These are phyloP conservation scores for Drosophila trapezifrons DNA, from an alignment of 1,140 invertebrate genomes.

Conservation along the genomic window DNA sequence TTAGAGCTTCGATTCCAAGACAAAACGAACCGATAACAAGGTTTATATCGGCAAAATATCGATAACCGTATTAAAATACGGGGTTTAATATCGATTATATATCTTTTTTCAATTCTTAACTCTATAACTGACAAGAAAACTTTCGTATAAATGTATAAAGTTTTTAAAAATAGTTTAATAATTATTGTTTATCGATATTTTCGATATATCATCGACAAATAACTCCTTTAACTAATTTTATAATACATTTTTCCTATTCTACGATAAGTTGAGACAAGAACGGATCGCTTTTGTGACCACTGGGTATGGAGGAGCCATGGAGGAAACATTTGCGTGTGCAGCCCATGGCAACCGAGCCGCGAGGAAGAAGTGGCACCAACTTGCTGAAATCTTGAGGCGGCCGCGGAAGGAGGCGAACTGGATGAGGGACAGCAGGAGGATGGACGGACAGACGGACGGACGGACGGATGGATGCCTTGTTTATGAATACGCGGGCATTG, in stretches of 20 bases:
- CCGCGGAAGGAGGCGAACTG: constrained; percentile 23
- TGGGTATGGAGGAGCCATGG: constrained; percentile 6
- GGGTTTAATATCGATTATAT: too few species aligned
- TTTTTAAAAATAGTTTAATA: not conserved
- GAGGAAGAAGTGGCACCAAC: constrained; percentile 55
- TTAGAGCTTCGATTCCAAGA: not conserved
- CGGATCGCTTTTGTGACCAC: not conserved
- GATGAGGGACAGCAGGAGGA: constrained; percentile 29
- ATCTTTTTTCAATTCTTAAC: too few species aligned
- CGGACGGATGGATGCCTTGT: constrained; percentile 49
- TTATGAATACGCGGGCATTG: constrained; percentile 77
- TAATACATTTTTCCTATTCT: not conserved
- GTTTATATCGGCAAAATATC: not conserved
- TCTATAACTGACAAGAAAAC: too few species aligned
- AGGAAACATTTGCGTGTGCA: constrained; percentile 35
- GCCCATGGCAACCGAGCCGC: constrained; percentile 37
- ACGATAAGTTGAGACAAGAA: too few species aligned
- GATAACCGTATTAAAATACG: not conserved
- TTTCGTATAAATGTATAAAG: not conserved
- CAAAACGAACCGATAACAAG: not conserved
- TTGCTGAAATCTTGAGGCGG: constrained; percentile 55
- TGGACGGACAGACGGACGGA: constrained; percentile 10
- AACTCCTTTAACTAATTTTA: not conserved
- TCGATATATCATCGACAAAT: not conserved
- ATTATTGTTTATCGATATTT: not conserved